A percentile compares a stretch with the other conserved stretches of the same genome.
These are phyloP conservation scores for Deroplatys truncata DNA, from an alignment of 2,888 invertebrate genomes.

Conservation along the genomic window DNA sequence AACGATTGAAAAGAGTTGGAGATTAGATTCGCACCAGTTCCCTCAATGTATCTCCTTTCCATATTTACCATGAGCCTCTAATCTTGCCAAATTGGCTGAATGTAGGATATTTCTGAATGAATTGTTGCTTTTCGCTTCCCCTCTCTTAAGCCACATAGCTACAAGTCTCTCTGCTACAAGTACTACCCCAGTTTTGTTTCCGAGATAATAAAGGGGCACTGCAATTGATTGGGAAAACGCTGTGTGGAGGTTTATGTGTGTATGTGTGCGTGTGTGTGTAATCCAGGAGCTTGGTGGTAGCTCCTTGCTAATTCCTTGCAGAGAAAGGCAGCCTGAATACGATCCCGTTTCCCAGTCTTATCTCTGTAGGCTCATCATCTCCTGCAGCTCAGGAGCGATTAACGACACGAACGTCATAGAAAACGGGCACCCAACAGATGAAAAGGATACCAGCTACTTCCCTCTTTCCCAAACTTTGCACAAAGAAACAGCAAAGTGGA, in stretches of 20 bases:
- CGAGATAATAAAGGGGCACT: neutral
- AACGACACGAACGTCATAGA: neutral
- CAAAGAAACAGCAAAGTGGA: neutral
- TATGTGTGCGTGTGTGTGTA: neutral
- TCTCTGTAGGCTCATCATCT: neutral
- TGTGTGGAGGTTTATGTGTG: neutral
- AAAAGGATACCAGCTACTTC: neutral
- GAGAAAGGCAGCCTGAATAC: neutral
- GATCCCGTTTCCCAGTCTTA: neutral
- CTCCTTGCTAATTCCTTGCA: neutral
- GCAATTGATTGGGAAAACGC: neutral
- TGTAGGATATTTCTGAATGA: neutral
- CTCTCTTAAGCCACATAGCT: neutral
- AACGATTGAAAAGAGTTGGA: neutral
- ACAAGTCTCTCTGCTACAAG: neutral
- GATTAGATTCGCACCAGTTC: neutral
- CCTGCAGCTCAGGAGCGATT: neutral
- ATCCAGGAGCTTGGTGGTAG: neutral
- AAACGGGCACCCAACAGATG: neutral
- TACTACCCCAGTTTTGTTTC: neutral
- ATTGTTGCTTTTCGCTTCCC: neutral
- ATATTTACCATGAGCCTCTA: neutral
- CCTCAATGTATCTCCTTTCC: no score
- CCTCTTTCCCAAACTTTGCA: neutral
- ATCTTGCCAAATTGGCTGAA: neutral